Evolutionary conservation across 2,888 invertebrate genomes (phyloP), one percentile per base, ranked within the genome.

Genomic region (Apeira syringaria): DNA sequence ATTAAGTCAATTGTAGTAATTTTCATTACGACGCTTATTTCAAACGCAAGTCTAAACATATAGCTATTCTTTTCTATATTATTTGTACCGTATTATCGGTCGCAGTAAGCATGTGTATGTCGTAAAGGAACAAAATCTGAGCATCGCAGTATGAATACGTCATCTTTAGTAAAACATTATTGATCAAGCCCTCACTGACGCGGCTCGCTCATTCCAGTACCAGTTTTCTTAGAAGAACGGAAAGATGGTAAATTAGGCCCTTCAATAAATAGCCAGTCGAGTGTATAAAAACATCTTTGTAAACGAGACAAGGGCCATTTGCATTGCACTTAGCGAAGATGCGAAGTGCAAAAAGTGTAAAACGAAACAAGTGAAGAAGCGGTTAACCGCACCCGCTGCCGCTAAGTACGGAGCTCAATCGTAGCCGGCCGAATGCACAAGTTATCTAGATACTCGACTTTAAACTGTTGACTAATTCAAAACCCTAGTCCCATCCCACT

Each of bases 271-370:
- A 72, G 64, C 57, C 70, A 65, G 74, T 68, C 56, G 65, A 69
- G 68, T 73, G 66, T 63, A 78, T 79, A 76, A 80, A 81, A 83
- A 78, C 80, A 67, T 78, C 74, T 80, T 75, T 79, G 80, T 78
- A 77, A 80, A 80, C 74, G 75, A 82, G 78, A 80, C 71, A 74
- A 74, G 74, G 72, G 72, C 71, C 77, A 80, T 84, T 84, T 80
- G 79, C 78, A 77, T 81, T 77, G 79, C 80, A 83, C 80, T 83
- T 79, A 81, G 75, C 74, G 59, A 60, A 63, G 74, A 78, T 73
- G 70, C 60, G 67, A 66, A 61, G 61, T 65, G 66, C 61, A 76
- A 72, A 72, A 78, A 75, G 68, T 50, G 59, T 57, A 73, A 72
- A 73, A 40, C 5, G 68, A 77, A 76, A 72, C 61, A 70, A 70